Evolutionary conservation across 2,888 invertebrate genomes (phyloP).

Genomic region (Merodon equestris): DNA sequence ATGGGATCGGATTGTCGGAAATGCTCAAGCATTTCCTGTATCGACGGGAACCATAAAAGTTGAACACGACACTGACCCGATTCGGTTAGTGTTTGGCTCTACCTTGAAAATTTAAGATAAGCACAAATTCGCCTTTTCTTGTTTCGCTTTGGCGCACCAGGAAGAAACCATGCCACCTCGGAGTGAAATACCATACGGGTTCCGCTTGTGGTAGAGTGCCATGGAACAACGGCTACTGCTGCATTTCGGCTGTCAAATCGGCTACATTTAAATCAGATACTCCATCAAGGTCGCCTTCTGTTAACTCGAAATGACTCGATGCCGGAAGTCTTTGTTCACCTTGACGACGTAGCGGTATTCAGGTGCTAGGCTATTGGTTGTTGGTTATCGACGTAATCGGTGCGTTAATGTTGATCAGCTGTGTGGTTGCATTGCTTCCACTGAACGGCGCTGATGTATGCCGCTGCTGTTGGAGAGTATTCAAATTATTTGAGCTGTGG

Average conservation of each 20-base stretch:
- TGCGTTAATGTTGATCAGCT: constrained; percentile 53
- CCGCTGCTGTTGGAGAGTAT: constrained; percentile 15
- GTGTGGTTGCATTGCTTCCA: constrained; percentile 44
- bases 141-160: constrained; percentile 98
- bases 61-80: constrained; percentile 91
- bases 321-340: constrained; percentile 83
- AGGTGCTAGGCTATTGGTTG: constrained; percentile 81
- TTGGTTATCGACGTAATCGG: constrained; percentile 51
- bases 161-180: constrained; percentile 94
- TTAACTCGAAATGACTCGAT: constrained; percentile 87
- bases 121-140: constrained; percentile 96
- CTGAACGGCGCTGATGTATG: constrained; percentile 28
- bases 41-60: constrained; percentile 87
- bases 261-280: constrained; percentile 80
- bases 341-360: constrained; percentile 89
- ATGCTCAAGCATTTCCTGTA: constrained; percentile 98
- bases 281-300: constrained; percentile 78
- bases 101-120: constrained; percentile 98
- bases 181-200: constrained; percentile 93
- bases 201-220: constrained; percentile 96
- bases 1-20: constrained; percentile 97
- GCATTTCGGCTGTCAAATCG: constrained; percentile 84
- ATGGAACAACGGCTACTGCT: constrained; percentile 97
- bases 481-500: constrained; percentile 70
- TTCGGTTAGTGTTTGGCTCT: constrained; percentile 94